Evolutionary conservation across 2,113 vertebrate species (phyloP), one percentile per base, ranked within the genome.

Genomic region (Zosterops hypoxanthus): DNA sequence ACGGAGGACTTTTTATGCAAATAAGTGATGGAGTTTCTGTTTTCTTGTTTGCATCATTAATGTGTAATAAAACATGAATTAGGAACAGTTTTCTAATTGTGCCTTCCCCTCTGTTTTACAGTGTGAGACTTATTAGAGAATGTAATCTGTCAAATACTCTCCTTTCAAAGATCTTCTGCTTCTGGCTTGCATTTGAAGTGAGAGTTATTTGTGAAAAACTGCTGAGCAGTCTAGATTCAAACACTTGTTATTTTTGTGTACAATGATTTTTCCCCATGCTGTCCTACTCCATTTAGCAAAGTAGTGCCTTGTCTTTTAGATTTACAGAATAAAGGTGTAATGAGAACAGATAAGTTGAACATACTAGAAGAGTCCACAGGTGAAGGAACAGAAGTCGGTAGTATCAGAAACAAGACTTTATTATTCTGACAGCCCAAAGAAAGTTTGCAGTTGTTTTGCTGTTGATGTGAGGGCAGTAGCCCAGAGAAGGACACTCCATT

Each of bases 31-130:
- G 20, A 50, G 34, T 68, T 92, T 82, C 57, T 92, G n/a, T 88
- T 94, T 96, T 92, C 52, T 64, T 96, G 36, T 88, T 88, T 92
- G 15, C 36, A 83, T 85, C 39, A 88, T 95, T 97, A 86, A 92
- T 89, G 52, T 88, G 26, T 87, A 96, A 85, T 94, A 95, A 94
- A 80, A 57, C 42, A 82, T 66, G 49, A 95, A 95, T 95, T 89
- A 92, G 47, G 21, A 89, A 68, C 29, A 84, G 55, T 76, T 95
- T 86, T 86, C 42, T 65, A 92, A 77, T 70, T 53, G 24, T 65
- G 31, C 28, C 60, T 94, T 92, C 73, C 65, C 44, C 33, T 96
- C 56, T 86, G 44, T 90, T 94, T 94, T 85, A 76, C 78, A 94
- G 31, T 85, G 73, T 81, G 47, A 87, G 75, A 44, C 52, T 84